A percentile compares a stretch with the other conserved stretches of the same genome.
Evolutionary conservation across 2,113 vertebrate genomes (phyloP).

Genomic region (Peromyscus polionotus): DNA sequence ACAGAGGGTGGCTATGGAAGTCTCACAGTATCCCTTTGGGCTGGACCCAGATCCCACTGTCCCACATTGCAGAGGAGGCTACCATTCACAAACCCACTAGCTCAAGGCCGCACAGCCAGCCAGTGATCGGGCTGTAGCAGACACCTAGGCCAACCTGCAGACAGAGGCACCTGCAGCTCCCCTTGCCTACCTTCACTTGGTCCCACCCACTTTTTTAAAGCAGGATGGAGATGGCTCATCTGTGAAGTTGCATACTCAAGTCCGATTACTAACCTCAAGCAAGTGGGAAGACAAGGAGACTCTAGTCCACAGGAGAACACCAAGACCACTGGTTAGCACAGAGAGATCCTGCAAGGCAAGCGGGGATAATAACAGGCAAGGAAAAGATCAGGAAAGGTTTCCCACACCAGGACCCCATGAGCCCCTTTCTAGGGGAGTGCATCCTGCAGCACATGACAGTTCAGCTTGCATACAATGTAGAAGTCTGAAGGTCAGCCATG

Average conservation of each 20-base stretch:
- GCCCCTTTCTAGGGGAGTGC: background rate
- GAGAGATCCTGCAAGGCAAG: background rate
- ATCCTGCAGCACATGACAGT: fast-evolving
- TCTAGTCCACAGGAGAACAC: background rate
- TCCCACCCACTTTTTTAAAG: background rate
- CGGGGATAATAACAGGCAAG: fast-evolving
- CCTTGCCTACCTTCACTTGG: background rate
- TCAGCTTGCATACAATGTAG: background rate
- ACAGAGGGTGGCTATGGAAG: background rate
- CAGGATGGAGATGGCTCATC: background rate
- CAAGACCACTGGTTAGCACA: background rate
- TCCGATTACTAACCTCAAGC: background rate
- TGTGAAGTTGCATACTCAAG: background rate
- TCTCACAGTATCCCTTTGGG: background rate
- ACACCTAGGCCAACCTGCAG: background rate
- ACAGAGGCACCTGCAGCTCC: background rate
- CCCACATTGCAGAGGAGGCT: background rate
- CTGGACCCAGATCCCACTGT: background rate
- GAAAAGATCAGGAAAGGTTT: background rate
- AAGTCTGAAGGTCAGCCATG: background rate
- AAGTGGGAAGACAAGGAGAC: background rate
- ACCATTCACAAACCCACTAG: background rate
- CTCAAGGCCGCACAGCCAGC: no score
- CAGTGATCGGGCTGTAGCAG: background rate
- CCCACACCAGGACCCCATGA: background rate